phyloP scores from a whole-genome alignment of 2,888 invertebrate genomes.

The Lydus trimaculatus region DNA sequence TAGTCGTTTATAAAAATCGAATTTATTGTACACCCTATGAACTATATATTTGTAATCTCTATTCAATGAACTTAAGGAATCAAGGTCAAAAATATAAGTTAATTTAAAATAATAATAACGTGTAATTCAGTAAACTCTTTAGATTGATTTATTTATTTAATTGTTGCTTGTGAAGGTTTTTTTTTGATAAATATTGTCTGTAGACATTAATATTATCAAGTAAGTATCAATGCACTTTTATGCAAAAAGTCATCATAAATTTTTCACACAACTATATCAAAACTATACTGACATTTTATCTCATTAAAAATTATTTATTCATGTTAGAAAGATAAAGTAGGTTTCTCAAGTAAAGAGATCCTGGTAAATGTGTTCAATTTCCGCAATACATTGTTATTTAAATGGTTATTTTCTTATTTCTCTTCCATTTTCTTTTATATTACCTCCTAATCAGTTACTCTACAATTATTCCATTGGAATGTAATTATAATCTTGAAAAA shows the following conservation, averaged over 20 bases:
- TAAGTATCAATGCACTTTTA: background rate
- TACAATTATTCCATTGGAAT: background rate
- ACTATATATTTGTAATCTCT: too few relatives aligned
- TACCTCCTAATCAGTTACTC: background rate
- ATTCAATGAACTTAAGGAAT: too few relatives aligned
- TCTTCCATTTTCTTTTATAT: background rate
- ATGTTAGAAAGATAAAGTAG: background rate
- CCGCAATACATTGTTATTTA: background rate
- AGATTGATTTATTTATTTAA: too few relatives aligned
- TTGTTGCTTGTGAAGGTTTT: too few relatives aligned
- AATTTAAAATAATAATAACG: too few relatives aligned
- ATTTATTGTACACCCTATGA: too few relatives aligned
- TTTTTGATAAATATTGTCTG: background rate
- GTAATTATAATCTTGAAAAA: background rate
- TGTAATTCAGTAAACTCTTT: too few relatives aligned
- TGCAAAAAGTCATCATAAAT: background rate
- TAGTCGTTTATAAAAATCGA: too few relatives aligned
- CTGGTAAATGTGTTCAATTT: background rate
- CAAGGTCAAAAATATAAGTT: too few relatives aligned
- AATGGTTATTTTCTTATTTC: too few relatives aligned
- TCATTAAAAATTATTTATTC: background rate
- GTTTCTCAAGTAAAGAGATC: slow-evolving; percentile 3
- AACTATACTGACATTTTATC: background rate
- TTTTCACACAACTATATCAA: background rate
- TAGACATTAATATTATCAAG: background rate